A percentile compares a stretch with the other conserved stretches of the same genome.
These are phyloP conservation scores for Fragum sueziense DNA, from an alignment of 2,888 invertebrate species.

Conservation along the genomic window DNA sequence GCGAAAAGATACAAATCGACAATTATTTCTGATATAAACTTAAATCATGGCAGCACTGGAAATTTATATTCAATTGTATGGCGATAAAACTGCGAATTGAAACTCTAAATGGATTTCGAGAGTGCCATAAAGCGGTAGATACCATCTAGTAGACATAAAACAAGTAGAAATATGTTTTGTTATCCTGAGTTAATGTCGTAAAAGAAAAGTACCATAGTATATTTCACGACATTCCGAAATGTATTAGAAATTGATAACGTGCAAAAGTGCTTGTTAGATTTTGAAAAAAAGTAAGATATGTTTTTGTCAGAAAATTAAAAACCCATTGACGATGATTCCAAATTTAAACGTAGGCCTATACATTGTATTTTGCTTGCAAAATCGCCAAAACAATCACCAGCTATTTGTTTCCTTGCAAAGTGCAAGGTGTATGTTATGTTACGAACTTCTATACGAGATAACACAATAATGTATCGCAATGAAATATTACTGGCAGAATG, in stretches of 20 bases:
- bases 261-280: no score
- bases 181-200: not conserved
- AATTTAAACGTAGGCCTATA: no score
- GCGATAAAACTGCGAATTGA: not conserved
- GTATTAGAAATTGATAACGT: no score
- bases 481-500: not conserved
- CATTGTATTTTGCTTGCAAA: no score
- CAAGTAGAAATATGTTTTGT: not conserved
- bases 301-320: no score
- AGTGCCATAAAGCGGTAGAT: conserved; percentile 3
- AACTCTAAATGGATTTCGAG: conserved; percentile 2
- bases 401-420: no score
- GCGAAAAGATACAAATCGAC: not conserved
- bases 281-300: no score
- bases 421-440: no score
- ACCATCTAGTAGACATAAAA: conserved; percentile 5
- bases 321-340: no score
- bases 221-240: not conserved
- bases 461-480: no score
- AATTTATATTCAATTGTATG: not conserved
- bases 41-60: not conserved
- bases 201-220: not conserved
- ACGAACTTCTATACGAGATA: no score
- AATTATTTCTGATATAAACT: not conserved
- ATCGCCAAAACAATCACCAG: no score